These are phyloP conservation scores for Macrosoma leucophasiata DNA, from an alignment of 2,888 invertebrate species.

Conservation along the genomic window DNA sequence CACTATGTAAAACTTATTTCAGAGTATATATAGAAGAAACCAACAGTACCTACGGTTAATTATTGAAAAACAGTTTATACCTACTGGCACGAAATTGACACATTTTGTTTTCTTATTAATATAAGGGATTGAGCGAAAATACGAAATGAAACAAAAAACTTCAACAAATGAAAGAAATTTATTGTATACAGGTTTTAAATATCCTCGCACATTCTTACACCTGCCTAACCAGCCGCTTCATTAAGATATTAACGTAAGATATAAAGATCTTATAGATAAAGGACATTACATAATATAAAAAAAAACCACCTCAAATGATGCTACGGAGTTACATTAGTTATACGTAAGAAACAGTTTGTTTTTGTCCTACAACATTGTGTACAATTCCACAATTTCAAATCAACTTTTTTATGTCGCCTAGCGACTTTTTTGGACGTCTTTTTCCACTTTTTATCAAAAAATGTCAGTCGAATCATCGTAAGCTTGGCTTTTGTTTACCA, in stretches of 20 bases:
- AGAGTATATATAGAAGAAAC: conserved; percentile 1
- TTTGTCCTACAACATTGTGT: conserved; percentile 39
- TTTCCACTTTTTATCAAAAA: conserved; percentile 46
- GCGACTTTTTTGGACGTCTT: conserved; percentile 68
- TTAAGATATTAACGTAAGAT: conserved; percentile 69
- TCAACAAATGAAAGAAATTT: conserved; percentile 77
- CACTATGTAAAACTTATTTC: no score
- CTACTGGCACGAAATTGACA: no score
- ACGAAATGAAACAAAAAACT: conserved; percentile 57
- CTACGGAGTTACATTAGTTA: conserved; percentile 49
- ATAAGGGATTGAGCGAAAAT: no score
- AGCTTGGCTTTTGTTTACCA: conserved; percentile 54
- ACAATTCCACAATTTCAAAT: conserved; percentile 72
- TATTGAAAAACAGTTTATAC: no score
- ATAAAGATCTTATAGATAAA: conserved; percentile 68
- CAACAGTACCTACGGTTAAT: conserved; percentile 4
- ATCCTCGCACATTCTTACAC: conserved; percentile 69
- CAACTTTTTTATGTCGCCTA: conserved; percentile 59
- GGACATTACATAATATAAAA: conserved; percentile 67
- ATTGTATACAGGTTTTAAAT: conserved; percentile 77
- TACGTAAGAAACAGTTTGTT: conserved; percentile 47
- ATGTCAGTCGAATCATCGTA: conserved; percentile 63
- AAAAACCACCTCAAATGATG: conserved; percentile 53
- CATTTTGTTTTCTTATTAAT: no score
- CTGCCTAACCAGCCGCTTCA: conserved; percentile 68